phyloP scores from a whole-genome alignment of 2,888 invertebrate genomes.

The Fragum sueziense region DNA sequence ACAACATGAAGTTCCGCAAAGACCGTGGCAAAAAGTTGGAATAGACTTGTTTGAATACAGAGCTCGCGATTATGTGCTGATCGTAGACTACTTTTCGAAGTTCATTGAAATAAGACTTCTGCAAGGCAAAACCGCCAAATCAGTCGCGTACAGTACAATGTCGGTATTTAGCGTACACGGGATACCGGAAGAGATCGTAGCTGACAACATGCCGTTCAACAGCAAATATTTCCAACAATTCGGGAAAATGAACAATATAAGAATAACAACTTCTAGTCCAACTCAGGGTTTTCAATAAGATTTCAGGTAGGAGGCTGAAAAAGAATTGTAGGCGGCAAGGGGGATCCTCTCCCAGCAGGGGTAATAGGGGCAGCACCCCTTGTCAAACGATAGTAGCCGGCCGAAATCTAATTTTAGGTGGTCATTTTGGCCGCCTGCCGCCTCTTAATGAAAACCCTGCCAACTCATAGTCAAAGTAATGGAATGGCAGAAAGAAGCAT shows the following conservation, averaged over 20 bases:
- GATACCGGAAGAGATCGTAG: constrained; percentile 38
- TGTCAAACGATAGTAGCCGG: too few species aligned
- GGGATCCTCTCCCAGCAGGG: too few species aligned
- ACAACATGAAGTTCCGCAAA: constrained; percentile 41
- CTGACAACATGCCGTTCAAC: constrained; percentile 49
- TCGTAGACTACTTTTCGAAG: constrained; percentile 44
- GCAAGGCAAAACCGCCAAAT: constrained; percentile 4
- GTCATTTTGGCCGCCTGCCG: too few species aligned
- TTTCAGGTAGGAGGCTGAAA: too few species aligned
- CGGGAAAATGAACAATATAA: constrained; percentile 35
- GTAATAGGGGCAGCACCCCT: too few species aligned
- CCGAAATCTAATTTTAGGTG: too few species aligned
- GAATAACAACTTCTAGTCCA: constrained; percentile 32
- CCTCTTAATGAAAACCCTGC: too few species aligned
- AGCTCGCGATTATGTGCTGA: constrained; percentile 31
- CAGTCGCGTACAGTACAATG: constrained; percentile 33
- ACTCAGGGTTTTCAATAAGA: too few species aligned
- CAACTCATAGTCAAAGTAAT: constrained; percentile 44
- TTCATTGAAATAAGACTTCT: constrained; percentile 34
- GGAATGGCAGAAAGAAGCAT: constrained; percentile 49
- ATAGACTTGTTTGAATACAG: constrained; percentile 51
- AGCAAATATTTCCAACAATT: constrained; percentile 38
- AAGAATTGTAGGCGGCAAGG: constrained; percentile 1
- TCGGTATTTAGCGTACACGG: constrained; percentile 50
- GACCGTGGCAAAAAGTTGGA: constrained; percentile 49